Evolutionary conservation across 2,888 invertebrate genomes (phyloP), one percentile per base, ranked within the genome.

Genomic region (Panorpa germanica): DNA sequence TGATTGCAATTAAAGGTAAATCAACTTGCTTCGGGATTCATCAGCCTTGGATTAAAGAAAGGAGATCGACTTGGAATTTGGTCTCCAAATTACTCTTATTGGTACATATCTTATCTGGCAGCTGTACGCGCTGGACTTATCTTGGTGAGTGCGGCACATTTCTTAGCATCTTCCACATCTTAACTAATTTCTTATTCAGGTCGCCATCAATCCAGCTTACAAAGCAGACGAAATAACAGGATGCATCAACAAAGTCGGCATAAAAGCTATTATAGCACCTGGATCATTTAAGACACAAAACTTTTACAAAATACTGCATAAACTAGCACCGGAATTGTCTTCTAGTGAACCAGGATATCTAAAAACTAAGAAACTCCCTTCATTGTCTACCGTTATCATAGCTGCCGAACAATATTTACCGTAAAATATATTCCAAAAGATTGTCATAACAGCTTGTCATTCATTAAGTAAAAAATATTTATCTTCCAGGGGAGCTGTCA

Each of bases 21-120:
- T 45, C 57, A 57, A 31, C 44, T 83, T 4, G 82, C 81, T 0
- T 71, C 73, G 2, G 77, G 78, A 2, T 56, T 86, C 1, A 41
- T 62, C n/a, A 61, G 64, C 21, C 42, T 80, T 14, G 83, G 83
- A 0, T 43, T 85, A 11, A 46, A 64, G 31, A 60, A 53, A 16
- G 81, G 81, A 1, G 85, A 88, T 44, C 53, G 74, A 6, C 45
- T 90, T 3, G 85, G 75, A 1, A 57, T 88, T 13, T 83, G 80
- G 76, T 68, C 74, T 1, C 80, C 82, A 1, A 88, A 83, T 51
- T 57, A 61, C 19, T 48, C 65, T 25, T 73, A 82, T 45, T 90
- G 86, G 86, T 63, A 74, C 35, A 41, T 81, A 1, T 55, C 67
- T 0, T 67, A 73, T 47, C 53, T 75, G 45, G 83, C 75, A 0